A percentile compares a stretch with the other conserved stretches of the same genome.
Conservation (phyloP, 2,888 invertebrate species). For the Yponomeuta cagnagella region DNA sequence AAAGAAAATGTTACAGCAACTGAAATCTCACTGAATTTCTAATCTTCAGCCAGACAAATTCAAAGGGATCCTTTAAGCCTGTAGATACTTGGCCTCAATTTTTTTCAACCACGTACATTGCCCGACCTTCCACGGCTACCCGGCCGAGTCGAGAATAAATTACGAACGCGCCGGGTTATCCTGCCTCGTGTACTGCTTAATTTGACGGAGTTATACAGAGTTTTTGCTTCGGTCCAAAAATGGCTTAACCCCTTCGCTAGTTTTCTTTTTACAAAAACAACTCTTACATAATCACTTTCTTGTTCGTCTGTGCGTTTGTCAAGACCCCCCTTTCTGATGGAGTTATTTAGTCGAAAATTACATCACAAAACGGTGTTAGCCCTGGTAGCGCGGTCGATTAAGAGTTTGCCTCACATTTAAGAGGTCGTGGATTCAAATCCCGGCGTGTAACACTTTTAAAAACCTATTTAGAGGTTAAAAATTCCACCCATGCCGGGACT, state of each 20-base stretch:
- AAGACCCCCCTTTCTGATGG: no score
- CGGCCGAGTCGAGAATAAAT: not conserved
- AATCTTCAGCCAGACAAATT: not conserved
- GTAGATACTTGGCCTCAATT: not conserved
- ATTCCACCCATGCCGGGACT: no score
- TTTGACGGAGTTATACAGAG: not conserved
- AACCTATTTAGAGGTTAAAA: no score
- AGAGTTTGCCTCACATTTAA: no score
- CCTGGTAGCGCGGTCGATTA: no score
- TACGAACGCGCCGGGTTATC: not conserved
- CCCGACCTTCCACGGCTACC: not conserved
- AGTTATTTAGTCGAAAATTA: no score
- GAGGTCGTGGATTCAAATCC: no score
- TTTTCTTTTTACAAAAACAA: not conserved
- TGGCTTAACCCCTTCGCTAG: not conserved
- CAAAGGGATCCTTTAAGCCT: conserved; percentile 1
- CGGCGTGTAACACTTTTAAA: no score
- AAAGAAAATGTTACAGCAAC: not conserved
- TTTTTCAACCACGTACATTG: not conserved
- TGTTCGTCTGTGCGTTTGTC: no score
- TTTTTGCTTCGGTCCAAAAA: not conserved
- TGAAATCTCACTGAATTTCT: not conserved
- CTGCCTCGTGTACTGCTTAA: not conserved
- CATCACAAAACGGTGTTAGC: no score
- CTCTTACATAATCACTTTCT: no score